phyloP scores from a whole-genome alignment of 2,797 vertebrate species.

The Clamator glandarius region DNA sequence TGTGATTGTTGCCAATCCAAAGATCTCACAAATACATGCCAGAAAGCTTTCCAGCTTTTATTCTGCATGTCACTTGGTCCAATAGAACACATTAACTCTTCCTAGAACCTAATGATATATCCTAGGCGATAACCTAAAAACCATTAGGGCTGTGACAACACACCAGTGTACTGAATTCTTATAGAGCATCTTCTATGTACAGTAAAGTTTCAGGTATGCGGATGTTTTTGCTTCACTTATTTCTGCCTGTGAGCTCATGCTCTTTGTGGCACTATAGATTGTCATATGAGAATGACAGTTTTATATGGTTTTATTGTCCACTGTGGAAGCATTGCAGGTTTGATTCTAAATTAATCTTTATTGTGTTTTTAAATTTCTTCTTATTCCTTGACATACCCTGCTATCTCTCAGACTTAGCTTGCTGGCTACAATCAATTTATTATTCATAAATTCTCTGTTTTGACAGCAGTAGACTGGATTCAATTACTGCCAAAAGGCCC shows the following conservation, averaged over 20 bases:
- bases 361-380: conserved; percentile 63
- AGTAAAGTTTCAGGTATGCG: accelerated
- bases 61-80: neutral
- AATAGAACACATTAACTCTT: neutral
- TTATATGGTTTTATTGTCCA: conserved; percentile 64
- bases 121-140: neutral
- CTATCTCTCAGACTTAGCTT: conserved; percentile 58
- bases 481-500: conserved; percentile 69
- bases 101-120: neutral
- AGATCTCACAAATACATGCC: neutral
- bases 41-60: neutral
- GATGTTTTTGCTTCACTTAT: neutral
- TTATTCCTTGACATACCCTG: conserved; percentile 46
- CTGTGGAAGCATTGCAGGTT: conserved; percentile 20
- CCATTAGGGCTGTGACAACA: neutral
- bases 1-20: neutral
- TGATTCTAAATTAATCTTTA: conserved; percentile 64
- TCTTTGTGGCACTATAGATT: conserved; percentile 28
- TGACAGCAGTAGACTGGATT: conserved; percentile 75
- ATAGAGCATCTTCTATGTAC: neutral
- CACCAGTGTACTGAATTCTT: neutral
- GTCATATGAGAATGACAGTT: conserved; percentile 38
- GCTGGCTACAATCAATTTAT: conserved; percentile 62
- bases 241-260: neutral
- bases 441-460: conserved; percentile 76